Base-by-base conservation (phyloP, 1,140 invertebrate species). In the Drosophila insularis region DNA sequence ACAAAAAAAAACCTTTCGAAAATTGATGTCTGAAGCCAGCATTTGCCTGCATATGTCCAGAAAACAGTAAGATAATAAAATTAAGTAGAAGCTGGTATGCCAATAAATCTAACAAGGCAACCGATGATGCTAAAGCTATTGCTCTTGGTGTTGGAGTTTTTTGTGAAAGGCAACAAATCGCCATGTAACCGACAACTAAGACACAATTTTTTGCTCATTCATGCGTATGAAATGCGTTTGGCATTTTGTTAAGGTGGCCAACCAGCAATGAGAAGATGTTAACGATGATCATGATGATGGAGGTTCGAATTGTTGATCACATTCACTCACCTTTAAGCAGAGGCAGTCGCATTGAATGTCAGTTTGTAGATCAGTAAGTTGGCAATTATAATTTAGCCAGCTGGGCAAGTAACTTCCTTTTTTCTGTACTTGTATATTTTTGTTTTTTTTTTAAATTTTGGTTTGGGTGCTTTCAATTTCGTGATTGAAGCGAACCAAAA, bases 251-350 rank as follows among this genome's bases (percentile, higher is more conserved):
- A 39, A 21, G 46, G 31, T 32, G 43, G 32, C 40, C 10, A 53
- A 37, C 53, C 17, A 75, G 65, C 65, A 54, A 73, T 64, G 19
- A 61, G 53, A 72, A 64, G 31, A 67, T 67, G 37, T 50, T 63
- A 11, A 27, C 13, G 31, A 68, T 21, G 60, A 62, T 71, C 63
- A 37, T 54, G 40, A 67, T 63, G 63, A 37, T 59, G 37, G 13
- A 32, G 37, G 46, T 69, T 35, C 54, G 40, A 19, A 14, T 23
- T 37, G 62, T 35, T 62, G 35, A 55, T 68, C 39, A 14, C 14
- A 80, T 73, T 86, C 75, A 86, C 81, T 86, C 80, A 86, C 81
- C 81, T 87, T 81, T 76, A 68, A 87, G 76, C 82, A 50, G 43
- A 50, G 81, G 81, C 81, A 86, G 58, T 82, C 71, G 64, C 81